These are phyloP conservation scores for Apodemus agrarius DNA, from an alignment of 2,797 vertebrate species.

Conservation along the genomic window DNA sequence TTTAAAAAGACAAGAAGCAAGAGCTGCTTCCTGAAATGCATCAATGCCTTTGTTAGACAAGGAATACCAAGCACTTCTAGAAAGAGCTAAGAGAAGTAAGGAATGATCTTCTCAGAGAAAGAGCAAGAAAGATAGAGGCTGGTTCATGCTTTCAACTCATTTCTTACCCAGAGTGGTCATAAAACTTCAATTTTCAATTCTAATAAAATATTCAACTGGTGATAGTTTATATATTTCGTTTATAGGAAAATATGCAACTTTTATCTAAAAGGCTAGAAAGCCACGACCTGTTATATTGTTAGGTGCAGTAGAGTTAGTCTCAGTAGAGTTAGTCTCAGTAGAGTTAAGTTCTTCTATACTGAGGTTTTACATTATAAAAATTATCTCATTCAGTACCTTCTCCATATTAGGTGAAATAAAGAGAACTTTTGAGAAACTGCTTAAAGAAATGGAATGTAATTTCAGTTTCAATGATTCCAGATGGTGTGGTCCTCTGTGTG, in stretches of 20 bases:
- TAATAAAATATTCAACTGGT: neutral
- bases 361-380: neutral
- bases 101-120: neutral
- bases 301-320: too few relatives aligned
- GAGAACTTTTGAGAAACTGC: neutral
- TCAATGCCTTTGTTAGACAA: neutral
- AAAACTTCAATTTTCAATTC: neutral
- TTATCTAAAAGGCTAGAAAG: neutral
- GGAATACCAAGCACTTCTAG: neutral
- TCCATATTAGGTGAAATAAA: neutral
- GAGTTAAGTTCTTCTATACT: neutral
- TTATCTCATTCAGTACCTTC: neutral
- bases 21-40: neutral
- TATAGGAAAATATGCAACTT: neutral
- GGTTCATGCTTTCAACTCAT: neutral
- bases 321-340: neutral
- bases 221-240: neutral
- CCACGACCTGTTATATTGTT: too few relatives aligned
- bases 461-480: neutral
- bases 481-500: neutral
- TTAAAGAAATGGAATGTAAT: neutral
- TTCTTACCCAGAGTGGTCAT: neutral
- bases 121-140: neutral
- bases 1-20: neutral
- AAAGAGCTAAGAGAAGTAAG: neutral